A percentile compares a stretch with the other conserved stretches of the same genome.
Evolutionary conservation across 1,140 invertebrate species (phyloP).

Genomic region (Dendroctonus ponderosae): DNA sequence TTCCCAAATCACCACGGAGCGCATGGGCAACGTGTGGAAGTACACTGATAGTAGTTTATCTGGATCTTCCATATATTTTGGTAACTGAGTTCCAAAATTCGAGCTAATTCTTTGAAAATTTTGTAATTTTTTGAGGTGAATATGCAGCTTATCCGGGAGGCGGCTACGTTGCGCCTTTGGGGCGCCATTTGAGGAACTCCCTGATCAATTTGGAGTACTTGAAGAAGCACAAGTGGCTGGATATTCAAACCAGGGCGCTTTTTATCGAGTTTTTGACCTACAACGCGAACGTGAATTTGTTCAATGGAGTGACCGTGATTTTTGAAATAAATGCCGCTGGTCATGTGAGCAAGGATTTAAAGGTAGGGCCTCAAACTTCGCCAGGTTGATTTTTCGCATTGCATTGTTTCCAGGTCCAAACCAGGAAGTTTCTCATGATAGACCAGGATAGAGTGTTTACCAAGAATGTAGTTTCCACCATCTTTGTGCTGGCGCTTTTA

Average conservation of each 20-base stretch:
- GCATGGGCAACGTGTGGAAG: conserved; percentile 35
- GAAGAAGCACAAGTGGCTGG: conserved; percentile 37
- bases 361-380: conserved; percentile 12
- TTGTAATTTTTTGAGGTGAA: too few species aligned
- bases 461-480: neutral
- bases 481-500: conserved; percentile 16
- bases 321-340: conserved; percentile 37
- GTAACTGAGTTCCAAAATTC: conserved; percentile 5
- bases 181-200: conserved; percentile 36
- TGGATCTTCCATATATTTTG: conserved; percentile 25
- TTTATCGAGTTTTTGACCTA: conserved; percentile 40
- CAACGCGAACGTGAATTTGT: conserved; percentile 38
- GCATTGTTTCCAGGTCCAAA: conserved; percentile 25
- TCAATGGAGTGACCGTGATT: conserved; percentile 32
- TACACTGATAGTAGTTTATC: conserved; percentile 18
- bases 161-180: conserved; percentile 38
- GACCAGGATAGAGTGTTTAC: conserved; percentile 7
- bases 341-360: conserved; percentile 17
- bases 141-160: conserved; percentile 36
- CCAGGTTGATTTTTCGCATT: neutral
- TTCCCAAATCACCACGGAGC: conserved; percentile 9
- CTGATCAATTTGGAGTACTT: conserved; percentile 38
- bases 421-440: conserved; percentile 26
- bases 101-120: neutral
- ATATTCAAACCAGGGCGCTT: conserved; percentile 31